Evolutionary conservation across 2,888 invertebrate genomes (phyloP).

Genomic region (Autographa pulchrina): DNA sequence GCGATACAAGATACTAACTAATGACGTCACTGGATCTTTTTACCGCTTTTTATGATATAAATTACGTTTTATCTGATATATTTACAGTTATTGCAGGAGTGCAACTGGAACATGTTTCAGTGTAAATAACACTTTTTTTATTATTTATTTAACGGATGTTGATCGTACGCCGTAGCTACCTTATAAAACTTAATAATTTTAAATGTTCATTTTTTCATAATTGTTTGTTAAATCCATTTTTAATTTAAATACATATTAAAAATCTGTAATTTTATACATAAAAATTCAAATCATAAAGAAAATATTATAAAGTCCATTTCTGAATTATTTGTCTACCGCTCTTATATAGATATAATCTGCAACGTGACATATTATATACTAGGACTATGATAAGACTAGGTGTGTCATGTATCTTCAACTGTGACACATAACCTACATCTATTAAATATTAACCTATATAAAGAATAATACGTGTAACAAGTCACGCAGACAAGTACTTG

Average conservation of each 20-base stretch:
- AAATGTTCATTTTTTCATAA: no score
- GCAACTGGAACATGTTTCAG: neutral
- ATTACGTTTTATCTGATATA: neutral
- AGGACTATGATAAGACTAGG: no score
- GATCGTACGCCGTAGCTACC: neutral
- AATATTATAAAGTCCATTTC: no score
- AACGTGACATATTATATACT: neutral
- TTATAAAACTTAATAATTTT: no score
- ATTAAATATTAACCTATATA: neutral
- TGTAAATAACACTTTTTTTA: neutral
- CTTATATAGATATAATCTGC: no score
- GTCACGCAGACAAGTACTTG: no score
- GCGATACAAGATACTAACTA: slow-evolving; percentile 33
- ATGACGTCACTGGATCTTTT: slow-evolving; percentile 48
- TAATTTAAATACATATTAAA: no score
- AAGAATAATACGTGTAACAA: neutral
- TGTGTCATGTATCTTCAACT: neutral
- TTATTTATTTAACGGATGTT: neutral
- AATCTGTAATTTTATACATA: no score
- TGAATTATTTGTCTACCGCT: no score
- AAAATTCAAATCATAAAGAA: no score
- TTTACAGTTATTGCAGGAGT: neutral
- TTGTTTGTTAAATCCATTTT: no score
- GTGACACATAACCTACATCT: neutral
- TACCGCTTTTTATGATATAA: slow-evolving; percentile 30